Percentiles rank a stretch among this genome's conserved stretches.
Evolutionary conservation across 2,888 invertebrate genomes (phyloP).

Genomic region (Tridacna crocea): DNA sequence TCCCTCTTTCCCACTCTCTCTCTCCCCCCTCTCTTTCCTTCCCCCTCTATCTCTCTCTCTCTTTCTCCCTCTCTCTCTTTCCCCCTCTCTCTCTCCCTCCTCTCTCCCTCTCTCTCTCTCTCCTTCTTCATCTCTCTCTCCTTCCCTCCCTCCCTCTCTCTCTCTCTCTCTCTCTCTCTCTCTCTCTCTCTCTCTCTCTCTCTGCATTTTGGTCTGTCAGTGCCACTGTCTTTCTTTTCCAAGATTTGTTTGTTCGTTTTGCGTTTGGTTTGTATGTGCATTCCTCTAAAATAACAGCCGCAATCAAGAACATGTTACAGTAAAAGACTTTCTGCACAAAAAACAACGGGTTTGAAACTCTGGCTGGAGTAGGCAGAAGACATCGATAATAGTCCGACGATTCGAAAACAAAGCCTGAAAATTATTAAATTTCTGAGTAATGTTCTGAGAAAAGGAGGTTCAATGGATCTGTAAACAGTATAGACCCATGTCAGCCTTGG

Average conservation of each 20-base stretch:
- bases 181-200: neutral
- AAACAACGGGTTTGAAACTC: no score
- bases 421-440: no score
- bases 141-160: neutral
- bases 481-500: no score
- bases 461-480: no score
- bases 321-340: no score
- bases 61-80: neutral
- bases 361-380: no score
- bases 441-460: no score
- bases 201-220: neutral
- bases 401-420: no score
- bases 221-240: neutral
- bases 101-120: slow-evolving; percentile 10
- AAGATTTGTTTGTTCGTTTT: neutral
- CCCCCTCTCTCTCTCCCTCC: no score
- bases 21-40: neutral
- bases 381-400: no score
- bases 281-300: neutral
- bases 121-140: neutral
- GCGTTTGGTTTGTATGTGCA: neutral
- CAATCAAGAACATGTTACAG: no score
- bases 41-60: neutral
- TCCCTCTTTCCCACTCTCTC: neutral
- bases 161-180: neutral